Conservation (phyloP, 2,888 invertebrate genomes). For the Leucoma salicis region DNA sequence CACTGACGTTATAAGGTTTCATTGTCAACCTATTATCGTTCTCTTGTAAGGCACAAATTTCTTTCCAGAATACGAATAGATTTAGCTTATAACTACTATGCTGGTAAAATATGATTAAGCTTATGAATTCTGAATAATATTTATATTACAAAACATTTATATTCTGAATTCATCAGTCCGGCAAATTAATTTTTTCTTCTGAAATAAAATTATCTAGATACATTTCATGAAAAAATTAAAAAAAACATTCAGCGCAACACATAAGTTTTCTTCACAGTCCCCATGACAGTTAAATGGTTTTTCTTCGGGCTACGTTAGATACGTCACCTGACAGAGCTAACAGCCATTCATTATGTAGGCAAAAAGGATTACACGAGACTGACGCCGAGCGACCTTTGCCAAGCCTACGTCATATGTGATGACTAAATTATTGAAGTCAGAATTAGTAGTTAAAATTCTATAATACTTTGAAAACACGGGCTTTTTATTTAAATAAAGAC, state of each 20-base stretch:
- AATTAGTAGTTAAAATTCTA: slow-evolving; percentile 4
- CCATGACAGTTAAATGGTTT: slow-evolving; percentile 29
- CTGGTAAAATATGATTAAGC: too few relatives aligned
- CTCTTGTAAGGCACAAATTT: too few relatives aligned
- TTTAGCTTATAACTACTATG: too few relatives aligned
- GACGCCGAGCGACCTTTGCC: slow-evolving; percentile 21
- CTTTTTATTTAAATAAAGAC: too few relatives aligned
- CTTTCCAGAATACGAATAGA: too few relatives aligned
- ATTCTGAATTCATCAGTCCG: too few relatives aligned
- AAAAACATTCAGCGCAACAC: slow-evolving; percentile 7
- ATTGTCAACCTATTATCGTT: too few relatives aligned
- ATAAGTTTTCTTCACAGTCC: slow-evolving; percentile 21
- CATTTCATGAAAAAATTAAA: slow-evolving; percentile 8
- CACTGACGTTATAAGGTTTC: too few relatives aligned
- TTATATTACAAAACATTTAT: too few relatives aligned
- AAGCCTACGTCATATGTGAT: slow-evolving; percentile 23
- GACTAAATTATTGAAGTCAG: slow-evolving; percentile 31
- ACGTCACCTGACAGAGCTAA: slow-evolving; percentile 14
- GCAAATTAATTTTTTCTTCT: too few relatives aligned
- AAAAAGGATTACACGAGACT: slow-evolving; percentile 16
- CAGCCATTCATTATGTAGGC: slow-evolving; percentile 26
- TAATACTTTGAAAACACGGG: too few relatives aligned
- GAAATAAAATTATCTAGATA: not conserved
- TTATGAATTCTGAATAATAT: too few relatives aligned
- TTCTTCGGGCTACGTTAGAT: slow-evolving; percentile 4